A percentile compares a stretch with the other conserved stretches of the same genome.
phyloP scores from a whole-genome alignment of 2,797 vertebrate genomes.

The Sylvilagus floridanus region DNA sequence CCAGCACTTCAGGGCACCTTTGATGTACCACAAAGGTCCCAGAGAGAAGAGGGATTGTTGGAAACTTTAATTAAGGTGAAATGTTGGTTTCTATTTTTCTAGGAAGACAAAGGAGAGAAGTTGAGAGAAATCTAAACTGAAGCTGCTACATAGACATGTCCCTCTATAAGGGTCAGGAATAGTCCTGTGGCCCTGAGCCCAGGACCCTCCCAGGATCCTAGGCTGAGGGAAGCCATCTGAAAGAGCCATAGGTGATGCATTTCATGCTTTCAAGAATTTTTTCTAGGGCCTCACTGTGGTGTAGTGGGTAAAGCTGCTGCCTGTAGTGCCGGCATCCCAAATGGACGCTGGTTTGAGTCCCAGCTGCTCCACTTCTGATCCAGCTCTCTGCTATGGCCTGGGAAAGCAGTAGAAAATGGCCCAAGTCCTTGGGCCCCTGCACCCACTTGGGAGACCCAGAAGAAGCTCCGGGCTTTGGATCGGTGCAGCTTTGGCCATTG shows the following conservation, averaged over 20 bases:
- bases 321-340: no score
- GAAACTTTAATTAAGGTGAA: constrained; percentile 9
- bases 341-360: no score
- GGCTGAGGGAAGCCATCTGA: accelerated
- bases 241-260: accelerated
- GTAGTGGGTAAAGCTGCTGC: no score
- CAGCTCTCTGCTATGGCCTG: no score
- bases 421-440: no score
- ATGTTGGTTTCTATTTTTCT: constrained; percentile 3
- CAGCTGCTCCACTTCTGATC: no score
- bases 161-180: accelerated
- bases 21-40: neutral
- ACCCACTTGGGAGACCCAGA: no score
- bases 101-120: neutral
- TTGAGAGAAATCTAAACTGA: neutral
- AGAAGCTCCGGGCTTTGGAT: no score
- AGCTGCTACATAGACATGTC: neutral
- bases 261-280: neutral
- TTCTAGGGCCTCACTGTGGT: neutral
- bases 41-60: neutral
- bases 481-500: no score
- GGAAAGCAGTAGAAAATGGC: no score
- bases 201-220: neutral
- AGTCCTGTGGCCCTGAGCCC: neutral
- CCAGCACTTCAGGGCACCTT: neutral